Percentiles rank a stretch among this genome's conserved stretches.
phyloP scores from a whole-genome alignment of 2,888 invertebrate species.

The Pyrocoelia pectoralis region DNA sequence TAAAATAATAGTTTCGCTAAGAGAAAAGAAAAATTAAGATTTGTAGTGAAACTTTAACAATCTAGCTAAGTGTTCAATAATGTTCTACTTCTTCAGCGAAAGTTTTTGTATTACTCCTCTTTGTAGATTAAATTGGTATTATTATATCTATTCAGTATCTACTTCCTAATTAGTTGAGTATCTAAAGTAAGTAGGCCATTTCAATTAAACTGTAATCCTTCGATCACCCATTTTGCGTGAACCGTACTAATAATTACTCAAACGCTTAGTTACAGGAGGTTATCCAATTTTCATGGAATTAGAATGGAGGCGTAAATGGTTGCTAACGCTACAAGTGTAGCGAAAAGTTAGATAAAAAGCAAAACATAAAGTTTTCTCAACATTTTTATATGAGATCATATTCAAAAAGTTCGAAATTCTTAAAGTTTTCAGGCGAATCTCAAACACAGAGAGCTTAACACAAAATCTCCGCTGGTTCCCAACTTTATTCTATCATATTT shows the following conservation, averaged over 20 bases:
- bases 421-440: neutral
- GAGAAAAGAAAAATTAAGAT: constrained; percentile 8
- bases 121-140: neutral
- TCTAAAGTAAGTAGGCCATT: too few species aligned
- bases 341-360: too few species aligned
- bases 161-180: too few species aligned
- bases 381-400: neutral
- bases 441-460: too few species aligned
- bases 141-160: neutral
- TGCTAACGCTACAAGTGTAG: too few species aligned
- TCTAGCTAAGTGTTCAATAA: constrained; percentile 5
- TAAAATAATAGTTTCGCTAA: neutral
- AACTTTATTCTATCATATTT: neutral
- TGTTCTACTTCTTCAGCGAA: neutral
- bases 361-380: neutral
- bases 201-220: too few species aligned
- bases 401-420: neutral
- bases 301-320: too few species aligned
- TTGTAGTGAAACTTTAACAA: constrained; percentile 10
- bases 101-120: neutral
- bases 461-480: too few species aligned
- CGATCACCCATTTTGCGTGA: too few species aligned
- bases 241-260: too few species aligned
- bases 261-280: too few species aligned
- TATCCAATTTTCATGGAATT: too few species aligned